Evolutionary conservation across 1,140 invertebrate species (phyloP).

Genomic region (Drosophila equinoxialis): DNA sequence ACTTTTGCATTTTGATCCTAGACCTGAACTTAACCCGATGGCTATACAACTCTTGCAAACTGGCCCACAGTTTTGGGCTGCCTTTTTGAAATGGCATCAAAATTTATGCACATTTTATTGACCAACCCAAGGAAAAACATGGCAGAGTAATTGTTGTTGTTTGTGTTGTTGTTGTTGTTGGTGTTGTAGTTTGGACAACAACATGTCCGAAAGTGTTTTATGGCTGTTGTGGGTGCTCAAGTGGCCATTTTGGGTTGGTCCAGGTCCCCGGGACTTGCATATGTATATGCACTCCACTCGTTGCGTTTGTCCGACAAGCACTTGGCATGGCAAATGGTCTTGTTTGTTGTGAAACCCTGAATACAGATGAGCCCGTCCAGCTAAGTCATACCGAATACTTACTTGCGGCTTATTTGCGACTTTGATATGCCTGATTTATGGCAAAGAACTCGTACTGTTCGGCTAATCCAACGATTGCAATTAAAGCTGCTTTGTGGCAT

Average conservation of each 20-base stretch:
- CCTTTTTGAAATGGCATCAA: slow-evolving; percentile 51
- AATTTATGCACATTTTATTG: slow-evolving; percentile 81
- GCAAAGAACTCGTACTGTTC: slow-evolving; percentile 18
- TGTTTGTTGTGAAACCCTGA: slow-evolving; percentile 42
- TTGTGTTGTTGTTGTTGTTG: slow-evolving; percentile 15
- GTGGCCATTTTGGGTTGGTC: slow-evolving; percentile 69
- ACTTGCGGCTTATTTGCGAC: slow-evolving; percentile 42
- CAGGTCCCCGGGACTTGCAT: slow-evolving; percentile 29
- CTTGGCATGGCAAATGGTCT: slow-evolving; percentile 40
- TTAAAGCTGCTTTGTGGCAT: slow-evolving; percentile 32
- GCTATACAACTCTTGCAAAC: slow-evolving; percentile 23
- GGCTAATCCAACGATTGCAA: slow-evolving; percentile 41
- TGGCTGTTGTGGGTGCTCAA: slow-evolving; percentile 73
- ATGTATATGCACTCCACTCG: slow-evolving; percentile 46
- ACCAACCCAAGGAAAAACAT: slow-evolving; percentile 64
- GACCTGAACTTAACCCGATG: slow-evolving; percentile 35
- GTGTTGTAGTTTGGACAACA: slow-evolving; percentile 61
- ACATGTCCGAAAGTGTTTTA: slow-evolving; percentile 79
- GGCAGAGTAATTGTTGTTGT: slow-evolving; percentile 38
- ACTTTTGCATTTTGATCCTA: slow-evolving; percentile 7
- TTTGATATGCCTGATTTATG: slow-evolving; percentile 56
- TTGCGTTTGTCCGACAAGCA: slow-evolving; percentile 67
- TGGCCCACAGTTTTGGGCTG: slow-evolving; percentile 31
- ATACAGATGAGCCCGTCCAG: slow-evolving; percentile 55
- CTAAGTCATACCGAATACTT: slow-evolving; percentile 38